Evolutionary conservation across 1,140 invertebrate species (phyloP), one percentile per base, ranked within the genome.

Genomic region (Pectinophora gossypiella): DNA sequence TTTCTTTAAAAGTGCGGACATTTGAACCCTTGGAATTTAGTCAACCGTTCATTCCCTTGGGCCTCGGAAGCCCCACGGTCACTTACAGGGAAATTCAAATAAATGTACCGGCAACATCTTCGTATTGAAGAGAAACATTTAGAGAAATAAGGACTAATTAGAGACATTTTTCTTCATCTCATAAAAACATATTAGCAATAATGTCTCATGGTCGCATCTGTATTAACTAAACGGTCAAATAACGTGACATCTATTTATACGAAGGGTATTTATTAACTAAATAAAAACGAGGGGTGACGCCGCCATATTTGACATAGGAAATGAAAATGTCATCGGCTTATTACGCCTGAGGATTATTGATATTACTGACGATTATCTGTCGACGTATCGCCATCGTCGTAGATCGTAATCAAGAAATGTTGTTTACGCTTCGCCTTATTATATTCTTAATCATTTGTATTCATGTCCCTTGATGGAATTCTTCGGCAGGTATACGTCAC

Each of bases 321-420:
- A 85, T 82, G 78, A 83, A 84, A 81, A 83, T 77, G 77, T 85
- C 80, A 84, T 74, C 73, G 66, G 58, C 66, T 78, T 80, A 83
- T 81, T 85, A 81, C 73, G 63, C 58, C 56, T 59, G 42, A 54
- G 56, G 77, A 82, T 80, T 82, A 85, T 85, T 85, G 68, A 81
- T 82, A 85, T 73, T 72, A 61, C 61, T 59, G 42, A 54, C 54
- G 71, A 77, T 77, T 70, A 72, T 73, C 66, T 60, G 66, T 51
- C 21, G 20, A 9, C 4, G 13, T 52, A 52, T 52, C 32, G n/a
- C 27, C 27, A 12, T 9, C 15, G 19, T 48, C 51, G 51, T 12
- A 54, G 45, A 54, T 54, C 40, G 20, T 48, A 32, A 54, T 54
- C 51, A 42, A 48, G 27, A 19, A 42, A 51, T 44, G 22, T 27